Percentiles rank a stretch among this genome's conserved stretches.
Evolutionary conservation across 2,113 vertebrate species (phyloP).

Genomic region (Anseranas semipalmata): DNA sequence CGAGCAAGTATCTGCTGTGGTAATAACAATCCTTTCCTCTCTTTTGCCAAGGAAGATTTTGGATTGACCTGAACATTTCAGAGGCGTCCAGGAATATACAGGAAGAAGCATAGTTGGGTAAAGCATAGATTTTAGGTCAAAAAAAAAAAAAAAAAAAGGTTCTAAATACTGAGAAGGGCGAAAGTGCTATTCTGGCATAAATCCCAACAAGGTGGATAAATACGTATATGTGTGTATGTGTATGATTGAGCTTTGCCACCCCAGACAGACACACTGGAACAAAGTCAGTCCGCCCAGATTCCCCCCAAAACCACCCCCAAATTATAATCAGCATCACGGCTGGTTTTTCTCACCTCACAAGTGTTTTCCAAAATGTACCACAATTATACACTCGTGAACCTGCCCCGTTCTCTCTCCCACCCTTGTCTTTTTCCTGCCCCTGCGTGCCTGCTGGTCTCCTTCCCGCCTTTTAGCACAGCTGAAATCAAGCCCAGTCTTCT

Average conservation of each 20-base stretch:
- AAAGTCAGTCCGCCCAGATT: not conserved
- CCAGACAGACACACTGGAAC: not conserved
- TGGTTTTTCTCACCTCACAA: not conserved
- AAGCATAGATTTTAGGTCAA: not conserved
- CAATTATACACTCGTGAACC: not conserved
- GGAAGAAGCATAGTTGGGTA: not conserved
- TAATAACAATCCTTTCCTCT: not conserved
- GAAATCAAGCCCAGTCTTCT: not conserved
- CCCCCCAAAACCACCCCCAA: too few species aligned
- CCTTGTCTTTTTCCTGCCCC: not conserved
- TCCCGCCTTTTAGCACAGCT: not conserved
- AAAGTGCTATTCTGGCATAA: not conserved
- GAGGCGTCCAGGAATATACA: not conserved
- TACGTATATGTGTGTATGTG: not conserved
- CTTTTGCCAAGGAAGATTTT: not conserved
- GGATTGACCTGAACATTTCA: not conserved
- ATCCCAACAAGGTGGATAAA: not conserved
- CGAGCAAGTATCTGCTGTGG: not conserved
- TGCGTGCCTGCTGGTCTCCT: rapidly evolving
- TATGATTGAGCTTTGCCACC: not conserved
- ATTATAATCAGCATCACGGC: not conserved
- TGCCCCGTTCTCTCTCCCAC: not conserved
- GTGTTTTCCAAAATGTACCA: not conserved
- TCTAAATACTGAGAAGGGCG: not conserved
- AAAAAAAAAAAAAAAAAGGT: not conserved